Base-by-base conservation (phyloP, 2,888 invertebrate genomes). In the Tineola bisselliella region DNA sequence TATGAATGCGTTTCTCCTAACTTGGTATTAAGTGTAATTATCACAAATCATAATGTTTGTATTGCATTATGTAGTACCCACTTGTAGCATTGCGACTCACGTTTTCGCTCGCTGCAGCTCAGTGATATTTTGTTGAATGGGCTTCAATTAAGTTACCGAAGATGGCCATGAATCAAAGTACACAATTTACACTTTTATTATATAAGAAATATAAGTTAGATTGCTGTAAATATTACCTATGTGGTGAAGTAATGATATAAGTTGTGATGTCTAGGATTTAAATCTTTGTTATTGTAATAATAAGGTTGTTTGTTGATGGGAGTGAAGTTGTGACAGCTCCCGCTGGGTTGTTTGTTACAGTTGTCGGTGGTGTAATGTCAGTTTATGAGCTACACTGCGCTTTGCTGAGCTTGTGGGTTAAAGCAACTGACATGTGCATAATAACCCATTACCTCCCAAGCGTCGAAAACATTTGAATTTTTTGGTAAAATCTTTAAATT, bases 41-140 rank as follows among this genome's bases (percentile, higher is more conserved):
- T 72, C 70, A 71, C 76, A 78, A 78, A 77, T 81, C 78, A 77
- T 72, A 73, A 74, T 76, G 74, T 75, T 75, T 76, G 69, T 68
- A 68, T 69, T 70, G 68, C 69, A 70, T 73, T 76, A 68, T 69
- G 65, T n/a, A n/a, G n/a, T n/a, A n/a, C n/a, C n/a, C n/a, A n/a
- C n/a, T n/a, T n/a, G n/a, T n/a, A n/a, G n/a, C n/a, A n/a, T n/a
- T n/a, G n/a, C n/a, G n/a, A 67, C 65, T 66, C 68, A 68, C 67
- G 66, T 69, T 71, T 66, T 68, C 66, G 62, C 63, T 56, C 56
- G 25, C 31, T 31, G 17, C 62, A 67, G 67, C n/a, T n/a, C n/a
- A 72, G 67, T 67, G 67, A 68, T 71, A 69, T 69, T 68, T 69
- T 71, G 70, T 71, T 71, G 69, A 69, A 38, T 59, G 19, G 38